Evolutionary conservation across 2,797 vertebrate genomes (phyloP).

Genomic region (Melanotaenia parkinsoni): DNA sequence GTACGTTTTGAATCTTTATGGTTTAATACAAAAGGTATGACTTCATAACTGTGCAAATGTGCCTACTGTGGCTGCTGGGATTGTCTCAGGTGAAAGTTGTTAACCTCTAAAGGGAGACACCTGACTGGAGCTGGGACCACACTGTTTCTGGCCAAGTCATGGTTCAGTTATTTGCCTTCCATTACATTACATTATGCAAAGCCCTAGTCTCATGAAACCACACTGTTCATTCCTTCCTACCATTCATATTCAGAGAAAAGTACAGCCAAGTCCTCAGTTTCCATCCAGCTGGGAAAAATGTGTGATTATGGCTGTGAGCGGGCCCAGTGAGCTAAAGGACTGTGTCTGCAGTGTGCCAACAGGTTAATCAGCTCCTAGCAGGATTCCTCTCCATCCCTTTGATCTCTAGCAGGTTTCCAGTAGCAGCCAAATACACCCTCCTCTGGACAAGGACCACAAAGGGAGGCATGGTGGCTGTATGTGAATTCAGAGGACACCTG

Average conservation of each 20-base stretch:
- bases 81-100: constrained; percentile 36
- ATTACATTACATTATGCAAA: constrained; percentile 9
- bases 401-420: constrained; percentile 67
- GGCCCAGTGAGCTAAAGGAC: constrained; percentile 62
- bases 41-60: constrained; percentile 42
- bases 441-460: constrained; percentile 63
- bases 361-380: constrained; percentile 77
- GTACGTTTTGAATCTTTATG: constrained; percentile 13
- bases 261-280: constrained; percentile 48
- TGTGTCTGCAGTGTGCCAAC: constrained; percentile 61
- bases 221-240: neutral
- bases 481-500: constrained; percentile 36
- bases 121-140: neutral
- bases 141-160: neutral
- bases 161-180: constrained; percentile 19
- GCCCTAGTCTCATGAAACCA: constrained; percentile 19
- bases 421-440: constrained; percentile 62
- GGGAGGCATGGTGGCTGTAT: constrained; percentile 43
- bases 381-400: constrained; percentile 68
- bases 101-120: neutral
- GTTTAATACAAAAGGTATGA: constrained; percentile 38
- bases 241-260: constrained; percentile 26
- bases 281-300: constrained; percentile 54
- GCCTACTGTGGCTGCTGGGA: constrained; percentile 10
- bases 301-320: constrained; percentile 46